Percentiles rank a stretch among this genome's conserved stretches.
Conservation (phyloP, 2,113 vertebrate species). For the Mola mola region DNA sequence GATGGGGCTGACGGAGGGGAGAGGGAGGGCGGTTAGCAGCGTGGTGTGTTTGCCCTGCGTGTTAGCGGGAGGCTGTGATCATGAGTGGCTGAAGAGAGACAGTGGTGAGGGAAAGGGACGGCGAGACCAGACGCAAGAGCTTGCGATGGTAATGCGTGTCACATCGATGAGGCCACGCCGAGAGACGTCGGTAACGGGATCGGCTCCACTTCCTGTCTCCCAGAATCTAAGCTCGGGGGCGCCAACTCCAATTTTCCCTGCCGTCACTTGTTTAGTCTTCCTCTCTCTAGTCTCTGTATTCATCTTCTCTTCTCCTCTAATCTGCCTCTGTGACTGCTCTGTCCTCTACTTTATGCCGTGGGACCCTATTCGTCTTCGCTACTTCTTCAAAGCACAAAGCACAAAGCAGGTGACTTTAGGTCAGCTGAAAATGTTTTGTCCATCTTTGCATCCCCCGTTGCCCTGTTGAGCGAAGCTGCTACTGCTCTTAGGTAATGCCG, state of each 20-base stretch:
- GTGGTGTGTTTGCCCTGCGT: slow-evolving; percentile 29
- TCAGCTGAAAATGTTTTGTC: too few relatives aligned
- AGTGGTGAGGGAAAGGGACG: slow-evolving; percentile 27
- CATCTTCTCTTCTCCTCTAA: slow-evolving; percentile 17
- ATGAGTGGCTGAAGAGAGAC: slow-evolving; percentile 56
- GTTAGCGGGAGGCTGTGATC: slow-evolving; percentile 55
- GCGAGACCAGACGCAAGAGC: slow-evolving; percentile 45
- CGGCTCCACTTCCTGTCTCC: slow-evolving; percentile 44
- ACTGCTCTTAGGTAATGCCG: too few relatives aligned
- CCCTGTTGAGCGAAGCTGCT: too few relatives aligned
- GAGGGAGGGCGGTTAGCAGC: slow-evolving; percentile 13
- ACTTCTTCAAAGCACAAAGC: too few relatives aligned
- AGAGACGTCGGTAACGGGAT: slow-evolving; percentile 64
- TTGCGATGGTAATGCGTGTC: slow-evolving; percentile 72
- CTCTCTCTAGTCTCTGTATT: slow-evolving; percentile 36
- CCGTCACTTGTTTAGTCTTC: slow-evolving; percentile 48
- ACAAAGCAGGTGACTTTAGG: too few relatives aligned
- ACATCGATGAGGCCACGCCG: slow-evolving; percentile 74
- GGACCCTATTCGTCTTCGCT: slow-evolving; percentile 35
- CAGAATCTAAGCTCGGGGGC: slow-evolving; percentile 31
- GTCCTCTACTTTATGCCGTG: not conserved
- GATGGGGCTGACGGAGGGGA: slow-evolving; percentile 24
- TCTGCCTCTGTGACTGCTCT: slow-evolving; percentile 18
- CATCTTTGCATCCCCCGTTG: too few relatives aligned
- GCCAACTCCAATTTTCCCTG: slow-evolving; percentile 37